These are phyloP conservation scores for Nymphalis c-album DNA, from an alignment of 2,888 invertebrate species.

Conservation along the genomic window DNA sequence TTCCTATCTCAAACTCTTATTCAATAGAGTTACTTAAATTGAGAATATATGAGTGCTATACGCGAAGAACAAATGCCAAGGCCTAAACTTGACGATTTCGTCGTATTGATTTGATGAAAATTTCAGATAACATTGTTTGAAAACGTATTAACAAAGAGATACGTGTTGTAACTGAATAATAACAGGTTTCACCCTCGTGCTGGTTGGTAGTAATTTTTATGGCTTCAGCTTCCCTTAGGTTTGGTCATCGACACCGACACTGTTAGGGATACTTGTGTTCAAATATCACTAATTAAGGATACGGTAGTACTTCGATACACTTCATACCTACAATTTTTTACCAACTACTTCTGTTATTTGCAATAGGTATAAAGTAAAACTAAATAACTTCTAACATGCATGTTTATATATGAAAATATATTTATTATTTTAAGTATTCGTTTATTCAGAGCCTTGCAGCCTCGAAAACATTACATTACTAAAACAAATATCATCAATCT, in stretches of 20 bases:
- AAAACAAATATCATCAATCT: constrained; percentile 21
- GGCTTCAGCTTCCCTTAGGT: constrained; percentile 74
- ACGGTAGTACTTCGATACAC: constrained; percentile 6
- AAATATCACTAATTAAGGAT: constrained; percentile 47
- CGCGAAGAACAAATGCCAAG: background rate
- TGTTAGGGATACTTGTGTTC: constrained; percentile 46
- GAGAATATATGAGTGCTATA: background rate
- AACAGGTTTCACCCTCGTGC: constrained; percentile 70
- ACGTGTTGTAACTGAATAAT: constrained; percentile 52
- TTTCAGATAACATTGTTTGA: background rate
- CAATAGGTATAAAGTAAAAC: background rate
- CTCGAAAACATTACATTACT: constrained; percentile 6
- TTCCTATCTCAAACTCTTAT: constrained; percentile 27
- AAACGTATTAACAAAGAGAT: background rate
- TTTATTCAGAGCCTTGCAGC: constrained; percentile 9
- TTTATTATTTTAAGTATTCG: background rate
- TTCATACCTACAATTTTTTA: background rate
- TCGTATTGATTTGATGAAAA: background rate
- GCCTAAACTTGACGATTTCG: background rate
- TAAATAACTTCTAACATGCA: no score
- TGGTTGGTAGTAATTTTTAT: constrained; percentile 58
- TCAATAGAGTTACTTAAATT: constrained; percentile 10
- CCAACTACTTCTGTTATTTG: background rate
- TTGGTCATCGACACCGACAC: constrained; percentile 73
- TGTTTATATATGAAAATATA: background rate